Conservation (phyloP, 2,113 vertebrate species). For the Pseudorhombus dupliciocellatus region DNA sequence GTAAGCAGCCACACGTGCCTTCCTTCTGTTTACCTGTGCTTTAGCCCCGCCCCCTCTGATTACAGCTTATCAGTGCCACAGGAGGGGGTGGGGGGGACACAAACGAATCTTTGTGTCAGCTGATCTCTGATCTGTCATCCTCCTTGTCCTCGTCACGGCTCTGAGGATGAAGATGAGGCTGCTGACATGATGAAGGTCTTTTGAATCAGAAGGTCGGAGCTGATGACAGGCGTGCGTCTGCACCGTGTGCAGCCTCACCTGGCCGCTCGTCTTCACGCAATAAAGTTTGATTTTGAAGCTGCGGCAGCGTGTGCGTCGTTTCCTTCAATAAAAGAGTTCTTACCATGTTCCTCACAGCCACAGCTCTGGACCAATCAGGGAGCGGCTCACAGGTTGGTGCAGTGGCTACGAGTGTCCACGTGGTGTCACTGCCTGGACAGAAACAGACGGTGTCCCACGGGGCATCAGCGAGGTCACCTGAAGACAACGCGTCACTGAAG, state of each 20-base stretch:
- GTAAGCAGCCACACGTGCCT: constrained; percentile 45
- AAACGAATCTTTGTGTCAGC: neutral
- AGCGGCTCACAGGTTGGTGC: neutral
- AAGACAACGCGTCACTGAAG: too few species aligned
- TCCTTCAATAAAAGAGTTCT: too few species aligned
- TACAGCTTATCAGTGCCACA: constrained; percentile 30
- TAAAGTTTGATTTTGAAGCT: constrained; percentile 59
- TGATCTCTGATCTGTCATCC: neutral
- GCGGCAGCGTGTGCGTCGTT: neutral
- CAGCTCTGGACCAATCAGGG: neutral
- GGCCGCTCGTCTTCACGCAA: constrained; percentile 36
- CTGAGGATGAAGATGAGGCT: neutral
- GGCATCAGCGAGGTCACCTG: neutral
- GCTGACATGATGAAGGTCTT: constrained; percentile 58
- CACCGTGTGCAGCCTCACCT: constrained; percentile 71
- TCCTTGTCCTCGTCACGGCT: constrained; percentile 13
- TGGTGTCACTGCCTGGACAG: constrained; percentile 9
- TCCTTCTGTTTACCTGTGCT: constrained; percentile 54
- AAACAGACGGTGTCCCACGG: neutral
- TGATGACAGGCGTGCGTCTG: constrained; percentile 52
- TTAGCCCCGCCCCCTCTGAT: constrained; percentile 31
- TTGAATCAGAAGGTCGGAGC: constrained; percentile 65
- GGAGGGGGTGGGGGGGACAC: constrained; percentile 11
- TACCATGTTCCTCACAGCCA: neutral
- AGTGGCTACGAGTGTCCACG: neutral